phyloP scores from a whole-genome alignment of 2,113 vertebrate species.

The Cebidichthys violaceus region DNA sequence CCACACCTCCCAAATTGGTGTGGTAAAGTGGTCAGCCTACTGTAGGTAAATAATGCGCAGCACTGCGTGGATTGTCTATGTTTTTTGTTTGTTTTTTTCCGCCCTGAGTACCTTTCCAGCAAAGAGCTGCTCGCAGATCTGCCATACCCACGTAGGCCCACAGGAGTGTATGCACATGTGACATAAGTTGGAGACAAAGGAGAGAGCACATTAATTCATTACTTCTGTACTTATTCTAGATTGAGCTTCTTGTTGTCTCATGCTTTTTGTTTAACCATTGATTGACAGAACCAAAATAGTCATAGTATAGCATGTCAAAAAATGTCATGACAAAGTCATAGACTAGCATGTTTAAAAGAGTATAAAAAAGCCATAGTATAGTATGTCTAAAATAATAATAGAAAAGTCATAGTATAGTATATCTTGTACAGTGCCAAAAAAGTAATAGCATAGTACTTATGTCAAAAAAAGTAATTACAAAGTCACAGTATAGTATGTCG shows the following conservation, averaged over 20 bases:
- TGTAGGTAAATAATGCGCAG: conserved; percentile 42
- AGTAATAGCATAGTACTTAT: too few species aligned
- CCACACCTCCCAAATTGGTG: conserved; percentile 16
- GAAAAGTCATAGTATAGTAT: too few species aligned
- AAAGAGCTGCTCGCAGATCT: conserved; percentile 34
- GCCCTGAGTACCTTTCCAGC: conserved; percentile 6
- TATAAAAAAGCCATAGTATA: too few species aligned
- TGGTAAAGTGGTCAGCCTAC: conserved; percentile 27
- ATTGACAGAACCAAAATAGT: too few species aligned
- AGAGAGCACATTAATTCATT: conserved; percentile 19
- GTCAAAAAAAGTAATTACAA: too few species aligned
- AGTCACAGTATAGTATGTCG: too few species aligned
- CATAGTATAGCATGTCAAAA: too few species aligned
- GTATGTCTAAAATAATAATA: too few species aligned
- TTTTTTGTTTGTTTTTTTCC: conserved; percentile 19
- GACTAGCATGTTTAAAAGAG: too few species aligned
- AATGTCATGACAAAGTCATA: too few species aligned
- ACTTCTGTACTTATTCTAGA: conserved; percentile 12
- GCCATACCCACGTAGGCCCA: neutral
- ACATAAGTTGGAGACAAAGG: conserved; percentile 26
- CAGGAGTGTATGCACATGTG: conserved; percentile 19
- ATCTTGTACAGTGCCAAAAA: too few species aligned
- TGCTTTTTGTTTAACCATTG: conserved; percentile 28
- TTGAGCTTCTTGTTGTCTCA: conserved; percentile 22
- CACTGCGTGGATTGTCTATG: conserved; percentile 43